Conservation (phyloP, 2,797 vertebrate genomes). For the Nothura maculosa region DNA sequence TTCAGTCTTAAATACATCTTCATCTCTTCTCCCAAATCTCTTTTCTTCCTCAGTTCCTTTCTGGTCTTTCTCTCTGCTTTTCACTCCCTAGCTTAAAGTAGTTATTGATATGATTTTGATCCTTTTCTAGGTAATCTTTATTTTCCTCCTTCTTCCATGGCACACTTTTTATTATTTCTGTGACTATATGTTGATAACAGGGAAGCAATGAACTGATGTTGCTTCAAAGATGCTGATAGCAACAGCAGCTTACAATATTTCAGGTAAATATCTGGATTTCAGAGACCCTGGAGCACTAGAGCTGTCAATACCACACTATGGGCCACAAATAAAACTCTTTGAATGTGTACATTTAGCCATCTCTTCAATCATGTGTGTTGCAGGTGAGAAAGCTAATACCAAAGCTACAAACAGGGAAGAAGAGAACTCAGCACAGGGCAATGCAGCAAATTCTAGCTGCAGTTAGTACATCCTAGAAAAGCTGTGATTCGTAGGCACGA, state of each 20-base stretch:
- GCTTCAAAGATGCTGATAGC: background rate
- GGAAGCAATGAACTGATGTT: background rate
- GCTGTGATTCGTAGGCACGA: background rate
- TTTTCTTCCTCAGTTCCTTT: background rate
- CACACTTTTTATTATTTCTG: background rate
- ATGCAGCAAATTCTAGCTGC: background rate
- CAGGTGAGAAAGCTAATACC: background rate
- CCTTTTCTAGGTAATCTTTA: background rate
- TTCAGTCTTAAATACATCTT: background rate
- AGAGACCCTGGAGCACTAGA: background rate
- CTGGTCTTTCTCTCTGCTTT: background rate
- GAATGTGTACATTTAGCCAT: accelerated
- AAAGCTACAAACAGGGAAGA: background rate
- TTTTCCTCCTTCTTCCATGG: background rate
- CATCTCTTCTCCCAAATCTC: background rate
- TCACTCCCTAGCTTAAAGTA: background rate
- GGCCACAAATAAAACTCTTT: background rate
- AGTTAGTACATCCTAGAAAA: background rate
- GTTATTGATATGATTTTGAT: background rate
- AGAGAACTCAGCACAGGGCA: background rate
- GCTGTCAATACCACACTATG: background rate
- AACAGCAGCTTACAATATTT: accelerated
- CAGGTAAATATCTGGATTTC: background rate
- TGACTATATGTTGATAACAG: background rate
- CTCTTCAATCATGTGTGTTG: background rate